Evolutionary conservation across 2,888 invertebrate genomes (phyloP).

Genomic region (Empis stercorea): DNA sequence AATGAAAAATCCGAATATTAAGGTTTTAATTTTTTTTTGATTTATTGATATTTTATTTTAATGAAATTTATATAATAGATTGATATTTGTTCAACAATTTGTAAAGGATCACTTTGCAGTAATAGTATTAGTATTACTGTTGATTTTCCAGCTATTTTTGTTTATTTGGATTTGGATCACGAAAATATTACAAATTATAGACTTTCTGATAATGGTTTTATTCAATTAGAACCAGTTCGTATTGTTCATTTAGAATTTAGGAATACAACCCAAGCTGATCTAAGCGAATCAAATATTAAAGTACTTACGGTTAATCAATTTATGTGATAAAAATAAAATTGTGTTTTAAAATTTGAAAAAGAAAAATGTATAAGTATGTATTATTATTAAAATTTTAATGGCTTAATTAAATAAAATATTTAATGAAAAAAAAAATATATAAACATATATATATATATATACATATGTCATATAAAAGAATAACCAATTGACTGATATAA

Average conservation of each 20-base stretch:
- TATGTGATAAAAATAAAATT: slow-evolving; percentile 16
- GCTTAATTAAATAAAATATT: neutral
- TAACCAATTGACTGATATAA: too few species aligned
- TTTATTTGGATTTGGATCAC: slow-evolving; percentile 28
- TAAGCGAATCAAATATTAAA: slow-evolving; percentile 23
- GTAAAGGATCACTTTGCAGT: slow-evolving; percentile 17
- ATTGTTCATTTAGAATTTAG: slow-evolving; percentile 26
- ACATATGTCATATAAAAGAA: too few species aligned
- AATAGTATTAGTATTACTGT: slow-evolving; percentile 27
- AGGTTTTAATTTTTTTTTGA: too few species aligned
- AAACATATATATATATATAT: too few species aligned
- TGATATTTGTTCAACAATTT: slow-evolving; percentile 22
- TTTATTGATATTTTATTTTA: neutral
- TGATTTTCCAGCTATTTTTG: slow-evolving; percentile 29
- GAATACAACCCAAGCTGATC: slow-evolving; percentile 16
- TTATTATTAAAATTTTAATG: neutral
- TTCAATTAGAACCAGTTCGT: slow-evolving; percentile 27
- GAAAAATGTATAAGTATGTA: neutral
- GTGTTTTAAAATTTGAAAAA: too few species aligned
- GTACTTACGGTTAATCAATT: slow-evolving; percentile 31
- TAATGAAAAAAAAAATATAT: too few species aligned
- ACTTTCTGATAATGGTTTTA: slow-evolving; percentile 32
- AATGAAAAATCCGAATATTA: slow-evolving; percentile 41
- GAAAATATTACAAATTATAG: slow-evolving; percentile 20
- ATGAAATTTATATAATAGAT: slow-evolving; percentile 15